Base-by-base conservation (phyloP, 2,113 vertebrate species). In the Ophiodon elongatus region DNA sequence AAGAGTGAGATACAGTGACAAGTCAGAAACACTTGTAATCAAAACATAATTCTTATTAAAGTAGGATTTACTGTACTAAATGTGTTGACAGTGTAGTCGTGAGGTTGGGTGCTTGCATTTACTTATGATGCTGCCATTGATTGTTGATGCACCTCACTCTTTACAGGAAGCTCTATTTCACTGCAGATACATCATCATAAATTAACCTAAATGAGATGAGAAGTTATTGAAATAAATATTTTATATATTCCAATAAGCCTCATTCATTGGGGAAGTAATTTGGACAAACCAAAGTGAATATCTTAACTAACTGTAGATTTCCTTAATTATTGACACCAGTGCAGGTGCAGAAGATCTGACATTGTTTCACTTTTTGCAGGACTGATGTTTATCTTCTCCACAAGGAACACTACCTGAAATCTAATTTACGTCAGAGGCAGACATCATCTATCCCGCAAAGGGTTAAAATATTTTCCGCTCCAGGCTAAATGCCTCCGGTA, bases 401-500 rank as follows among this genome's bases (percentile, higher is more conserved):
- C 2, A 29, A 57, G 8, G 23, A 50, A 63, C 39, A 60, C 31
- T 17, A 2, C 43, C 50, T 68, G 19, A 25, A 68, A 72, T 76
- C 14, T 39, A 45, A 23, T n/a, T 60, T 6, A 45, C 56, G n/a
- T 33, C 27, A 37, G 31, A 37, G 29, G 15, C 43, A 62, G 47
- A 63, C 8, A 21, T 52, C 25, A 52, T 54, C 0, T 68, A 21
- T 33, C 27, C 50, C 0, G 3, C 7, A 54, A 72, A 77, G 11
- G 8, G 78, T 75, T 76, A 25, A 25, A 39, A n/a, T 33, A 76
- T 50, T 85, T 70, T 65, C 64, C 17, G 14, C 15, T 57, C 8
- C 29, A 33, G 47, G 13, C 8, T 70, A 11, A 76, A 66, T 60
- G 14, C n/a, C 35, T 27, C 23, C 23, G 1, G 56, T 70, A 71